A percentile compares a stretch with the other conserved stretches of the same genome.
These are phyloP conservation scores for Pteria penguin DNA, from an alignment of 2,888 invertebrate species.

Conservation along the genomic window DNA sequence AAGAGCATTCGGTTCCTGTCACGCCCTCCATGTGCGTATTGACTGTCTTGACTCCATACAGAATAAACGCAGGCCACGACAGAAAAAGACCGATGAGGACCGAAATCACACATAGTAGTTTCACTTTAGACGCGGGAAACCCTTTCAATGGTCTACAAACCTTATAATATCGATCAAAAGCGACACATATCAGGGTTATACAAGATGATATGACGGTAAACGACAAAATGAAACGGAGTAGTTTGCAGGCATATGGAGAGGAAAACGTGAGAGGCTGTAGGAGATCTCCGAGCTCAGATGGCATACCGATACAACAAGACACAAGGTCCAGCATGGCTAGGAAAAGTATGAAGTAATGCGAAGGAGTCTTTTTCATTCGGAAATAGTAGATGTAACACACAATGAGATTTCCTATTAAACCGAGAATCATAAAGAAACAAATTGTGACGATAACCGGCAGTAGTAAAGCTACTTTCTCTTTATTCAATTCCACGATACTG, in stretches of 20 bases:
- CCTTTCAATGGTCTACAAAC: constrained; percentile 64
- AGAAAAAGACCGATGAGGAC: constrained; percentile 54
- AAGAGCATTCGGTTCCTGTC: constrained; percentile 63
- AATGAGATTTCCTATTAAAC: constrained; percentile 62
- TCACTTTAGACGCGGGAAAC: constrained; percentile 61
- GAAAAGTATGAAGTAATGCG: constrained; percentile 68
- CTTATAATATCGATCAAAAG: constrained; percentile 69
- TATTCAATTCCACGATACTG: constrained; percentile 42
- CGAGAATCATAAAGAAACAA: constrained; percentile 54
- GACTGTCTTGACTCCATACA: constrained; percentile 62
- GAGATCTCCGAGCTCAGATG: constrained; percentile 64
- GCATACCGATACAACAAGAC: constrained; percentile 62
- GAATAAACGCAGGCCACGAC: constrained; percentile 61
- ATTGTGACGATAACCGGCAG: constrained; percentile 63
- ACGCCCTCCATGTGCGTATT: constrained; percentile 45
- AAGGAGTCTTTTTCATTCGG: constrained; percentile 64
- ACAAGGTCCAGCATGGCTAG: constrained; percentile 67
- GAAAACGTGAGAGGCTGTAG: constrained; percentile 62
- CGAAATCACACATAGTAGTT: constrained; percentile 55
- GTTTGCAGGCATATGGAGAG: constrained; percentile 61
- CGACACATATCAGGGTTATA: constrained; percentile 66
- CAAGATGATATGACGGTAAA: constrained; percentile 63
- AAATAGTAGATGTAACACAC: constrained; percentile 68
- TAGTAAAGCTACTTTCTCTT: constrained; percentile 53
- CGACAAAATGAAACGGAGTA: constrained; percentile 64